Evolutionary conservation across 2,113 vertebrate genomes (phyloP).

Genomic region (Chauna torquata): DNA sequence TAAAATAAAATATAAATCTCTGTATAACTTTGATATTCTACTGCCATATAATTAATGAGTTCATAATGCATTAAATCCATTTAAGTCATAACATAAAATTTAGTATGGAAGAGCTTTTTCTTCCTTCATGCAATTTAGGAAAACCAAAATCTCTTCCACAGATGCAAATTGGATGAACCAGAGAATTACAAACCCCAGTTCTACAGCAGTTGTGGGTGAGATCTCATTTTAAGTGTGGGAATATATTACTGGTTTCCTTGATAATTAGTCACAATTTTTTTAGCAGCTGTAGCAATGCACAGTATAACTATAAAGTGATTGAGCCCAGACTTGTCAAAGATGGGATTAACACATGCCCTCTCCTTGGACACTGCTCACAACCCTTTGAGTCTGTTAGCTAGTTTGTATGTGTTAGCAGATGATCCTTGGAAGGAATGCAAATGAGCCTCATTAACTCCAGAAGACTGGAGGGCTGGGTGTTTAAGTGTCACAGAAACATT

Average conservation of each 20-base stretch:
- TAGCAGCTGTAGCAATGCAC: neutral
- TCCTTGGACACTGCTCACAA: neutral
- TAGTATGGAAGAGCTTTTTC: neutral
- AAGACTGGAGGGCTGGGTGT: neutral
- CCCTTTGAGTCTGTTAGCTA: neutral
- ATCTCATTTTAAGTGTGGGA: neutral
- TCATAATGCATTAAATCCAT: neutral
- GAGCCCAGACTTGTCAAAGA: neutral
- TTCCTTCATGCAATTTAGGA: neutral
- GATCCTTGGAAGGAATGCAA: constrained; percentile 26
- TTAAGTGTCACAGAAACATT: neutral
- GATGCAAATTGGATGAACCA: neutral
- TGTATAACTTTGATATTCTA: neutral
- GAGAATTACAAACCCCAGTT: neutral
- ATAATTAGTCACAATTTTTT: neutral
- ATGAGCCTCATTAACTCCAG: constrained; percentile 34
- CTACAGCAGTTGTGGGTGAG: neutral
- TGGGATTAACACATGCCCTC: neutral
- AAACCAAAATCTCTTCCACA: neutral
- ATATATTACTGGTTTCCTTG: neutral
- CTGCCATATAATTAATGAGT: neutral
- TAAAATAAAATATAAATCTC: neutral
- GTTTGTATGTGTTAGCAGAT: constrained; percentile 2
- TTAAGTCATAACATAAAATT: neutral
- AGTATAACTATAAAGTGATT: neutral